Evolutionary conservation across 2,113 vertebrate genomes (phyloP).

Genomic region (Gymnarchus niloticus): DNA sequence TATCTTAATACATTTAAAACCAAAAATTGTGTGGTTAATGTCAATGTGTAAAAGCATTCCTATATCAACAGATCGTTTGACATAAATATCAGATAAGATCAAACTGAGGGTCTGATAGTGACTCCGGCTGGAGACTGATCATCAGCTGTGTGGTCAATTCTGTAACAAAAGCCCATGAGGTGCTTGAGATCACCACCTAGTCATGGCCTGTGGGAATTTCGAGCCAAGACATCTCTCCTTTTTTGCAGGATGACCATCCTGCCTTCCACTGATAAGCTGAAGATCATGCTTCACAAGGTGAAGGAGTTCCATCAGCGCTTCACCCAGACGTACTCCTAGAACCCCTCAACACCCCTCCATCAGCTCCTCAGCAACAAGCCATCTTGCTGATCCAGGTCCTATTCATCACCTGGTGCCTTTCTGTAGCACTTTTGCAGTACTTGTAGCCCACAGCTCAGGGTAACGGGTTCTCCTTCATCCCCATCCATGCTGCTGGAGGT

Average conservation of each 20-base stretch:
- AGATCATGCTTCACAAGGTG: conserved; percentile 55
- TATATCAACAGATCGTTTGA: not conserved
- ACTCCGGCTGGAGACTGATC: not conserved
- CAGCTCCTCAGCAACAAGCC: not conserved
- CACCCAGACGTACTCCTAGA: conserved; percentile 52
- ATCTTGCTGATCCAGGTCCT: not conserved
- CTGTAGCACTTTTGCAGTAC: not conserved
- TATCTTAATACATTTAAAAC: too few species aligned
- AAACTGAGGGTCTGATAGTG: not conserved
- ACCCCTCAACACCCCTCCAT: not conserved
- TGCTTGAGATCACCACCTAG: not conserved
- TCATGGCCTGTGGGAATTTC: not conserved
- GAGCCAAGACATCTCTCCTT: not conserved
- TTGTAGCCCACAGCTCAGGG: not conserved
- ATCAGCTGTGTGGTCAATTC: not conserved
- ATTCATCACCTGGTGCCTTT: not conserved
- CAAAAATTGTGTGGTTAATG: not conserved
- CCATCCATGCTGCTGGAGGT: not conserved
- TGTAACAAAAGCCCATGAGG: not conserved
- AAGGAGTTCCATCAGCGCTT: conserved; percentile 61
- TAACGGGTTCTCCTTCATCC: not conserved
- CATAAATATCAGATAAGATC: not conserved
- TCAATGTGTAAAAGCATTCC: not conserved
- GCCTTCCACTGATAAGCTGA: conserved; percentile 59
- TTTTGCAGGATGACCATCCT: conserved; percentile 66